A percentile compares a stretch with the other conserved stretches of the same genome.
Conservation (phyloP, 1,140 invertebrate genomes). For the Psix sp. region DNA sequence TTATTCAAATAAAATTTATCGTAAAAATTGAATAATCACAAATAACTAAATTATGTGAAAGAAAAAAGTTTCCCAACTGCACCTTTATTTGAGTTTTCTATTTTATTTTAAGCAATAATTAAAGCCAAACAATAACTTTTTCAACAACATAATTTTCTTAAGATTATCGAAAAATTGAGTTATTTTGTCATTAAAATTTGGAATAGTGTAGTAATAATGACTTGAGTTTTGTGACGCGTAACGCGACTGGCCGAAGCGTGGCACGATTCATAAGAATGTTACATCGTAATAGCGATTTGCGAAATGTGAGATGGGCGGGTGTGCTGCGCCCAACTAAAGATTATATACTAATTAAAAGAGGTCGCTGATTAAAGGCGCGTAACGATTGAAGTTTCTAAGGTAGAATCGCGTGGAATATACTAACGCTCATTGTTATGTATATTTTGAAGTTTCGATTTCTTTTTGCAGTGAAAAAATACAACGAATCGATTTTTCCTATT, state of each 20-base stretch:
- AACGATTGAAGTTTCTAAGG: slow-evolving; percentile 56
- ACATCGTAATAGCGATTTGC: slow-evolving; percentile 57
- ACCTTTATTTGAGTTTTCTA: no score
- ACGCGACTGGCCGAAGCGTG: slow-evolving; percentile 56
- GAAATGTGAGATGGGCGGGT: slow-evolving; percentile 60
- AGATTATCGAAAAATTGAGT: no score
- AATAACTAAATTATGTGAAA: no score
- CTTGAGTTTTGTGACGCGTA: slow-evolving; percentile 53
- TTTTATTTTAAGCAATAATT: no score
- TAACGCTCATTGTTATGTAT: slow-evolving; percentile 40
- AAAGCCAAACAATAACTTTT: no score
- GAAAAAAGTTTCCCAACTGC: no score
- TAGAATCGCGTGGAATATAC: slow-evolving; percentile 56
- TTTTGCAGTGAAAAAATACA: slow-evolving; percentile 38
- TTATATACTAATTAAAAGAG: slow-evolving; percentile 61
- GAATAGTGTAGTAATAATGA: slow-evolving; percentile 37
- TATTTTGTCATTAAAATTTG: no score
- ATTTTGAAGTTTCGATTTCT: slow-evolving; percentile 45
- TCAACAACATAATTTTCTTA: no score
- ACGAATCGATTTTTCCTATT: slow-evolving; percentile 31
- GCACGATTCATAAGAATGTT: slow-evolving; percentile 61
- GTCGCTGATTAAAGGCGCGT: slow-evolving; percentile 57
- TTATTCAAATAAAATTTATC: no score
- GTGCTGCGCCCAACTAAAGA: slow-evolving; percentile 58
- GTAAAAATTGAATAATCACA: no score